Evolutionary conservation across 2,113 vertebrate genomes (phyloP).

Genomic region (Heloderma charlesbogerti): DNA sequence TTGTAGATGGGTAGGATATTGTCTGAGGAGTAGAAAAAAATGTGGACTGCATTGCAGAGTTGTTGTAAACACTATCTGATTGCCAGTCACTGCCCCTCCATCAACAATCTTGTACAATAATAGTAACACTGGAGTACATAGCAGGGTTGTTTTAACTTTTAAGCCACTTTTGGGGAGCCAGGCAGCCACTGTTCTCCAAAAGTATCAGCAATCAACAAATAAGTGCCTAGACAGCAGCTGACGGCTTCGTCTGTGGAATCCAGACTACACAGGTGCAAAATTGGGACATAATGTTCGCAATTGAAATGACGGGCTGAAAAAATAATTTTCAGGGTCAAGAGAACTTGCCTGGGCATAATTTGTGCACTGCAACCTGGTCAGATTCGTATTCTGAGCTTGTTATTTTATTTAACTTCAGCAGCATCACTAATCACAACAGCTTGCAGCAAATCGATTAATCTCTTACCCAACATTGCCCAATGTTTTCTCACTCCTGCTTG

Average conservation of each 20-base stretch:
- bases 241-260: neutral
- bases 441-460: neutral
- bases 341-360: neutral
- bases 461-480: neutral
- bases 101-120: neutral
- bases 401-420: neutral
- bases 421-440: neutral
- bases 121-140: neutral
- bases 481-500: neutral
- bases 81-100: neutral
- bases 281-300: neutral
- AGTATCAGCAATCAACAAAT: neutral
- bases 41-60: neutral
- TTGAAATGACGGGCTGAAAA: neutral
- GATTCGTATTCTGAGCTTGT: neutral
- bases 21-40: neutral
- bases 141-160: neutral
- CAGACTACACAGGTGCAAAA: neutral
- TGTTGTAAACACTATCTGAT: too few relatives aligned
- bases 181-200: neutral
- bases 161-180: neutral
- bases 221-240: neutral
- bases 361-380: neutral
- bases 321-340: neutral
- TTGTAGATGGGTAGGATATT: neutral